Conservation (phyloP, 1,140 invertebrate genomes). For the Drosophila yakuba region DNA sequence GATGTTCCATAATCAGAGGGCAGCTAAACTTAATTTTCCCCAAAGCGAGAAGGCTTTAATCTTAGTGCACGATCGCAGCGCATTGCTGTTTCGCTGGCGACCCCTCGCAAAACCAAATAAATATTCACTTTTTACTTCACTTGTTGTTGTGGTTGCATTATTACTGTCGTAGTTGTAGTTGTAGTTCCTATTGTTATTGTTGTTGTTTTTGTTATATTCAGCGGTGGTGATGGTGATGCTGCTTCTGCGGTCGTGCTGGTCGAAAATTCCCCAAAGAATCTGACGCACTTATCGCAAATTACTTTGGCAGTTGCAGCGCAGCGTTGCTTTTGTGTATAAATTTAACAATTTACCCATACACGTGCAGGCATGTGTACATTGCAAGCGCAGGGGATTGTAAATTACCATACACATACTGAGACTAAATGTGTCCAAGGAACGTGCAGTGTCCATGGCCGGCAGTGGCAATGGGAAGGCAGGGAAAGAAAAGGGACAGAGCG, state of each 20-base stretch:
- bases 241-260: constrained; percentile 62
- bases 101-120: constrained; percentile 54
- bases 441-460: constrained; percentile 43
- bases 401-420: constrained; percentile 60
- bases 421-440: constrained; percentile 56
- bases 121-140: constrained; percentile 70
- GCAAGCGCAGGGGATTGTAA: constrained; percentile 71
- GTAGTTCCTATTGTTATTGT: too few species aligned
- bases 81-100: constrained; percentile 49
- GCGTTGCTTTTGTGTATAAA: constrained; percentile 80
- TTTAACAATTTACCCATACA: constrained; percentile 82
- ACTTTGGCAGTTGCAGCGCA: constrained; percentile 77
- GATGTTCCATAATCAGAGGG: constrained; percentile 19
- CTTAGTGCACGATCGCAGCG: constrained; percentile 49
- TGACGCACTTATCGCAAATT: constrained; percentile 84
- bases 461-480: background rate
- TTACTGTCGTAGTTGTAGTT: constrained; percentile 40
- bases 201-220: constrained; percentile 21
- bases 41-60: constrained; percentile 32
- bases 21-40: constrained; percentile 35
- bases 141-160: constrained; percentile 51
- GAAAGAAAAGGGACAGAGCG: constrained; percentile 4
- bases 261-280: constrained; percentile 81
- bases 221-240: constrained; percentile 17
- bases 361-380: constrained; percentile 62